These are phyloP conservation scores for Catocala sponsa DNA, from an alignment of 2,888 invertebrate genomes.

Conservation along the genomic window DNA sequence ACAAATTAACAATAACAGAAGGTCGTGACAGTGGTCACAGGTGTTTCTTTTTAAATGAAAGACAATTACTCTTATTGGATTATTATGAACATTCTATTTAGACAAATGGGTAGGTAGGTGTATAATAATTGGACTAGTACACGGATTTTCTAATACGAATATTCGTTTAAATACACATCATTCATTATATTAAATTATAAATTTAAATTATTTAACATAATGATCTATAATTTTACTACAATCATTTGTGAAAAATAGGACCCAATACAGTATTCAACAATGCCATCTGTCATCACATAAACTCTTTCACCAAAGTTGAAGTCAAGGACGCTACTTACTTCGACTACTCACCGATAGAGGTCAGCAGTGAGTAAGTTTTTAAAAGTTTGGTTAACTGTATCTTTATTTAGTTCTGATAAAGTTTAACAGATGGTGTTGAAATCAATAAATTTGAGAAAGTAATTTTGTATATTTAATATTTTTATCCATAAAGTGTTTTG, in stretches of 20 bases:
- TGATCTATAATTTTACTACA: too few relatives aligned
- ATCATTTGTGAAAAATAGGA: too few relatives aligned
- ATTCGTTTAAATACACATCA: too few relatives aligned
- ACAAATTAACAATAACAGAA: conserved; percentile 59
- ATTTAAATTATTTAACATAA: too few relatives aligned
- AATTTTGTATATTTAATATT: neutral
- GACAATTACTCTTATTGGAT: conserved; percentile 61
- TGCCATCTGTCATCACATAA: conserved; percentile 75
- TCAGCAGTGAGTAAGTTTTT: conserved; percentile 64
- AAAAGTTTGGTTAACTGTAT: conserved; percentile 64
- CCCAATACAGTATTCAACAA: conserved; percentile 9
- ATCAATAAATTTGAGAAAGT: conserved; percentile 12
- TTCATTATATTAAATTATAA: too few relatives aligned
- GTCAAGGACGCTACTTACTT: conserved; percentile 57
- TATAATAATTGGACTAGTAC: too few relatives aligned
- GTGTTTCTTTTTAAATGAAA: conserved; percentile 56
- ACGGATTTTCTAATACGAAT: conserved; percentile 23
- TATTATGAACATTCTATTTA: conserved; percentile 50
- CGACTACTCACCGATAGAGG: conserved; percentile 78
- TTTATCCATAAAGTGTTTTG: too few relatives aligned
- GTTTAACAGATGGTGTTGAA: conserved; percentile 76
- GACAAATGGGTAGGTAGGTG: conserved; percentile 30
- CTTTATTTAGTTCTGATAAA: conserved; percentile 67
- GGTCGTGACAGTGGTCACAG: conserved; percentile 65
- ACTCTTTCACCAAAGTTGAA: conserved; percentile 46